These are phyloP conservation scores for Prolemur simus DNA, from an alignment of 2,113 vertebrate genomes.

Conservation along the genomic window DNA sequence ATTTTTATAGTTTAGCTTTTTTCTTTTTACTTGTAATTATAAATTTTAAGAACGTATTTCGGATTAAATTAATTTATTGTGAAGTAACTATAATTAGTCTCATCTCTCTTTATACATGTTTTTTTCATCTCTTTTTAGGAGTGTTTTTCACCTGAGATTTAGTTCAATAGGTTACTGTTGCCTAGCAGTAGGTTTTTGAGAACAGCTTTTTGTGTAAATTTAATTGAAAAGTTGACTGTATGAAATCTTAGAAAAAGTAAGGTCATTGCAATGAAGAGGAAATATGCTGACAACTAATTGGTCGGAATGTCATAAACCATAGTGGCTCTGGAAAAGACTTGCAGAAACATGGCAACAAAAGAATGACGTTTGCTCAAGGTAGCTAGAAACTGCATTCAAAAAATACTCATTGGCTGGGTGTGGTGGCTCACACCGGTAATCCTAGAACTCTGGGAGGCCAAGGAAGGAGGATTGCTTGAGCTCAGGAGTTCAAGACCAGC, in stretches of 20 bases:
- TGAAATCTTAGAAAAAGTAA: constrained; percentile 72
- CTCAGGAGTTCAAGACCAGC: no score
- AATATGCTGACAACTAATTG: constrained; percentile 58
- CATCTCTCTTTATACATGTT: constrained; percentile 32
- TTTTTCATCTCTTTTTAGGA: constrained; percentile 60
- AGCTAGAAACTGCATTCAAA: neutral
- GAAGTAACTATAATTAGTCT: constrained; percentile 68
- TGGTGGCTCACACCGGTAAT: no score
- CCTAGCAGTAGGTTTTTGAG: constrained; percentile 52
- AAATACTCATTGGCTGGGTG: neutral
- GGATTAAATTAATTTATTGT: constrained; percentile 64
- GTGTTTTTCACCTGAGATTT: constrained; percentile 58
- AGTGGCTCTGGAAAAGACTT: constrained; percentile 63
- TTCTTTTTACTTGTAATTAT: neutral
- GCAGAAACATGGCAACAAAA: constrained; percentile 65
- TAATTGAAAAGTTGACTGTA: constrained; percentile 68
- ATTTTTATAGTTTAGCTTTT: neutral
- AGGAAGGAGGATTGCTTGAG: no score
- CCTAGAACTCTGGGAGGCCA: no score
- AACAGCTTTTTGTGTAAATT: constrained; percentile 39
- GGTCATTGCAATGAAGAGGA: constrained; percentile 73
- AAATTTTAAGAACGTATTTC: constrained; percentile 54
- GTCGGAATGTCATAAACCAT: constrained; percentile 61
- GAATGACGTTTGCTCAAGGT: constrained; percentile 52
- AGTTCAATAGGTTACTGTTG: constrained; percentile 58